Percentiles rank a stretch among this genome's conserved stretches.
Evolutionary conservation across 1,140 invertebrate species (phyloP).

Genomic region (Trachymyrmex septentrionalis): DNA sequence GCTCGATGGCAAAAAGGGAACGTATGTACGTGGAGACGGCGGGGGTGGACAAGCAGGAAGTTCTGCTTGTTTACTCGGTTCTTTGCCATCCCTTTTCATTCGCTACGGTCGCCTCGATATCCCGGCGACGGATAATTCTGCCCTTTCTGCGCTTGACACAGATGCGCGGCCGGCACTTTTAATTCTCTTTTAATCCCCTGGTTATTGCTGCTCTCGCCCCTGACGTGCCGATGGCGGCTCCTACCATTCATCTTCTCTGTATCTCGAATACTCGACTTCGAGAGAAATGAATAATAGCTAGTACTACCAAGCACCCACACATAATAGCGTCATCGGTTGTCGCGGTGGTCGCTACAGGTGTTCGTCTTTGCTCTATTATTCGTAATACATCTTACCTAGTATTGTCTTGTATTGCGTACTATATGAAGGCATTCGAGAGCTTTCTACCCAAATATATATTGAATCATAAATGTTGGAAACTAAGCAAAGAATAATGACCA

Average conservation of each 20-base stretch:
- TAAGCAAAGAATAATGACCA: slow-evolving; percentile 33
- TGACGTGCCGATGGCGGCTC: slow-evolving; percentile 21
- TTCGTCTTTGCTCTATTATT: slow-evolving; percentile 43
- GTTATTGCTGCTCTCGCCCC: slow-evolving; percentile 82
- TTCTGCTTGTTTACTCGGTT: slow-evolving; percentile 71
- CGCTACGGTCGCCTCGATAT: slow-evolving; percentile 67
- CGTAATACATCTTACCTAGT: not conserved
- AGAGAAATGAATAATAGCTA: slow-evolving; percentile 59
- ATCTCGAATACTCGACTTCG: slow-evolving; percentile 56
- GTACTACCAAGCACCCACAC: slow-evolving; percentile 38
- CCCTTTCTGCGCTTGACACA: slow-evolving; percentile 81
- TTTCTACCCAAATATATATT: not conserved
- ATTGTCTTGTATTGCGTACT: slow-evolving; percentile 32
- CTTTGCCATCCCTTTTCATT: slow-evolving; percentile 71
- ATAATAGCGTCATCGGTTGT: slow-evolving; percentile 57
- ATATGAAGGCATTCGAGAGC: slow-evolving; percentile 13
- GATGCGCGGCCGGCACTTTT: slow-evolving; percentile 84
- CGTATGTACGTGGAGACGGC: slow-evolving; percentile 42
- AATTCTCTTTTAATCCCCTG: slow-evolving; percentile 86
- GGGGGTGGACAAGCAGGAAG: slow-evolving; percentile 52
- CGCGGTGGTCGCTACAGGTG: slow-evolving; percentile 45
- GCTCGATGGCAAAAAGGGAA: slow-evolving; percentile 68
- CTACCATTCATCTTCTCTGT: slow-evolving; percentile 54
- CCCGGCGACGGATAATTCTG: slow-evolving; percentile 77
- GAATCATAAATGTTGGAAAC: not conserved